Percentiles rank a stretch among this genome's conserved stretches.
phyloP scores from a whole-genome alignment of 2,888 invertebrate species.

The Andrena praecox region DNA sequence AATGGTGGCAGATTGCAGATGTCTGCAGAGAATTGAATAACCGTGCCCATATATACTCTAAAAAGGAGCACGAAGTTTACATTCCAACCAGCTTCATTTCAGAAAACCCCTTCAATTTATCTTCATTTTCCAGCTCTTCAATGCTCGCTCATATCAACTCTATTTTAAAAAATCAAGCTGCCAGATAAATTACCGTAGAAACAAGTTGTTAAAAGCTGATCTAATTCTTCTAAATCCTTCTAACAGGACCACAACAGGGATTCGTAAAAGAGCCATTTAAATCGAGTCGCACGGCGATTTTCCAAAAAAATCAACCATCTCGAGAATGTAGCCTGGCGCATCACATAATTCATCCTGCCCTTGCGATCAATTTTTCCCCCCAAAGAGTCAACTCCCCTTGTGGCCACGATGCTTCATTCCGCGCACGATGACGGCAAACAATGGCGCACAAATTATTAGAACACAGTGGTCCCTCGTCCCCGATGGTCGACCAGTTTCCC shows the following conservation, averaged over 20 bases:
- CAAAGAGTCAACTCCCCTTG: neutral
- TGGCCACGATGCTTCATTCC: neutral
- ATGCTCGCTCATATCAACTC: too few relatives aligned
- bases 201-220: too few relatives aligned
- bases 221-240: too few relatives aligned
- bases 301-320: too few relatives aligned
- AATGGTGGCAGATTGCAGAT: slow-evolving; percentile 34
- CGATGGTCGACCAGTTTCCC: slow-evolving; percentile 33
- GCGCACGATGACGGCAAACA: slow-evolving; percentile 24
- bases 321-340: too few relatives aligned
- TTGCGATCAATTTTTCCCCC: neutral
- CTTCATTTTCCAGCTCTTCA: neutral
- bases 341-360: too few relatives aligned
- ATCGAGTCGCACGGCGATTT: too few relatives aligned
- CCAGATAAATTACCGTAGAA: too few relatives aligned
- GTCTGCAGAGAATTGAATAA: slow-evolving; percentile 33
- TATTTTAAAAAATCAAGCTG: too few relatives aligned
- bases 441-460: slow-evolving; percentile 43
- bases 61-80: neutral
- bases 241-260: too few relatives aligned
- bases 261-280: too few relatives aligned
- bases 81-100: neutral
- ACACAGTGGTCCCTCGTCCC: slow-evolving; percentile 9
- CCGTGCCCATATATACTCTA: neutral
- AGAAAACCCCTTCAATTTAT: neutral